Evolutionary conservation across 2,888 invertebrate species (phyloP).

Genomic region (Cephus rjabovi): DNA sequence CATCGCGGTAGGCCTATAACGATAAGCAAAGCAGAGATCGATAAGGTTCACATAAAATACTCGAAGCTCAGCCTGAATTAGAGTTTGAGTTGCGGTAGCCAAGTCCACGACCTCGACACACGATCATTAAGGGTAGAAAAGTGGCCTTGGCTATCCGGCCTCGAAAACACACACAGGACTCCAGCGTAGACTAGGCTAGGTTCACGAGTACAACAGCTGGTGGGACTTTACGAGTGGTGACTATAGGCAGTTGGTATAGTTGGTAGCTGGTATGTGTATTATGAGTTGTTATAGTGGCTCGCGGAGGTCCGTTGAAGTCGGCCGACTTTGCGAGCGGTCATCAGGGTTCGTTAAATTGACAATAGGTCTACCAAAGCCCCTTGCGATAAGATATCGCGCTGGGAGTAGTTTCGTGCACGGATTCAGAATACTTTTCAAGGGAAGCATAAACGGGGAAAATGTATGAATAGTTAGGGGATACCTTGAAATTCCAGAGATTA

Average conservation of each 20-base stretch:
- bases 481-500: too few species aligned
- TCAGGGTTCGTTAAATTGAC: background rate
- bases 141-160: background rate
- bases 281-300: background rate
- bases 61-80: background rate
- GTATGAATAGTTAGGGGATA: too few species aligned
- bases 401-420: too few species aligned
- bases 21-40: slow-evolving; percentile 7
- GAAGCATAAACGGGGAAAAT: too few species aligned
- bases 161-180: background rate
- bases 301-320: background rate
- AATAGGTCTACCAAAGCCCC: background rate
- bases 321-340: background rate
- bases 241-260: background rate
- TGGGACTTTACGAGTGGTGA: background rate
- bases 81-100: background rate
- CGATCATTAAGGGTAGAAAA: background rate
- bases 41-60: slow-evolving; percentile 1
- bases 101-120: background rate
- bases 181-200: background rate
- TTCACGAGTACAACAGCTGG: background rate
- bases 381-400: too few species aligned
- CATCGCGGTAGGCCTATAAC: background rate
- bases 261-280: too few species aligned
- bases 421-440: too few species aligned